Percentiles rank a stretch among this genome's conserved stretches.
phyloP scores from a whole-genome alignment of 2,797 vertebrate species.

The Linurgus olivaceus region DNA sequence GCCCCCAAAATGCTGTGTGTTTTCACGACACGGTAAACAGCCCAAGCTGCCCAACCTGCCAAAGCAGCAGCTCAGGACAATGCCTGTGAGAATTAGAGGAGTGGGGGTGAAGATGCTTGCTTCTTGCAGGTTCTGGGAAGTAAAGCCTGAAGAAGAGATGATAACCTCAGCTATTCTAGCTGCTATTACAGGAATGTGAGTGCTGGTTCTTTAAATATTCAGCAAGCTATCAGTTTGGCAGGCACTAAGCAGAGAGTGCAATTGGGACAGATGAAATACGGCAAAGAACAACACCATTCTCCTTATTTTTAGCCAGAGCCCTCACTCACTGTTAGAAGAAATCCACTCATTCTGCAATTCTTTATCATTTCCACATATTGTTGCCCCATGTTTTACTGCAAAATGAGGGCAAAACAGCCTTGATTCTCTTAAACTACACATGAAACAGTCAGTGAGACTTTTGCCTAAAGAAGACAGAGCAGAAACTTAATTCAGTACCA shows the following conservation, averaged over 20 bases:
- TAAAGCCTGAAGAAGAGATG: neutral
- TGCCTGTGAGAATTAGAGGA: neutral
- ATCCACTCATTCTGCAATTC: neutral
- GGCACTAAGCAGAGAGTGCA: conserved; percentile 7
- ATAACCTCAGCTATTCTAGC: neutral
- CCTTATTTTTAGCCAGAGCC: conserved; percentile 46
- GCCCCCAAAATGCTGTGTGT: neutral
- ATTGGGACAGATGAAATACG: conserved; percentile 16
- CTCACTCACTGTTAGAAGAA: neutral
- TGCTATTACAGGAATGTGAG: neutral
- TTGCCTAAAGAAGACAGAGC: neutral
- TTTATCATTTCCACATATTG: neutral
- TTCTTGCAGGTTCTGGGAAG: neutral
- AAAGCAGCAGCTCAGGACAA: neutral
- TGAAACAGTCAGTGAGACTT: neutral
- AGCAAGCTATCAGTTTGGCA: conserved; percentile 3
- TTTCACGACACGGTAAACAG: neutral
- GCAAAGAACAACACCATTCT: conserved; percentile 14
- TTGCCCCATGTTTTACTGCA: neutral
- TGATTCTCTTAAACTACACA: neutral
- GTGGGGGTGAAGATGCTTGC: neutral
- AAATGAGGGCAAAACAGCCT: neutral
- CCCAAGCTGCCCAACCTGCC: neutral
- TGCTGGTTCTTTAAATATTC: conserved; percentile 42
- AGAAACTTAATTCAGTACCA: neutral